These are phyloP conservation scores for Microplitis manilae DNA, from an alignment of 2,888 invertebrate species.

Conservation along the genomic window DNA sequence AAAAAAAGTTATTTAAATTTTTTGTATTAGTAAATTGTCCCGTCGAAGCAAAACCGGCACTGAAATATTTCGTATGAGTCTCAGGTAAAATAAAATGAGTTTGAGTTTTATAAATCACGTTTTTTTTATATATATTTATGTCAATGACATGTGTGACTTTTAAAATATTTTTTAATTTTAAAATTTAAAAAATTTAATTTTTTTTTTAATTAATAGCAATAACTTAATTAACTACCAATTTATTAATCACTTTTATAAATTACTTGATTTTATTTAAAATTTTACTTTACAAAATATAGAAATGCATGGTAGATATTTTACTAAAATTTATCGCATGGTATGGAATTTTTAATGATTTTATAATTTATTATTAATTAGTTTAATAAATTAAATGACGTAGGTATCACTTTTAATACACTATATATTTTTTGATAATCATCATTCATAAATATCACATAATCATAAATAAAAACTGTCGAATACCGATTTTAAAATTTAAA, in stretches of 20 bases:
- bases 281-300: not conserved
- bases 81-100: conserved; percentile 74
- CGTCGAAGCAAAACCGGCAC: conserved; percentile 78
- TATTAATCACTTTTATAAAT: not conserved
- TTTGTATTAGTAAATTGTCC: conserved; percentile 63
- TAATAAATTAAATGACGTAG: not conserved
- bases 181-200: not conserved
- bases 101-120: conserved; percentile 28
- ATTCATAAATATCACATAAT: not conserved
- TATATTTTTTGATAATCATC: not conserved
- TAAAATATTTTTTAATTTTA: not conserved
- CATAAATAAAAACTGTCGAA: not conserved
- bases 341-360: not conserved
- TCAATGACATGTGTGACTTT: not conserved
- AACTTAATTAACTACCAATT: not conserved
- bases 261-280: not conserved
- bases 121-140: conserved; percentile 14
- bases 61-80: conserved; percentile 84
- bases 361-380: not conserved
- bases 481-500: not conserved
- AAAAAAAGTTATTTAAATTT: conserved; percentile 27
- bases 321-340: not conserved
- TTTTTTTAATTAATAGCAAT: not conserved
- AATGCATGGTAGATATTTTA: not conserved
- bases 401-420: not conserved